Evolutionary conservation across 1,140 invertebrate species (phyloP), one percentile per base, ranked within the genome.

Genomic region (Conus ventricosus): DNA sequence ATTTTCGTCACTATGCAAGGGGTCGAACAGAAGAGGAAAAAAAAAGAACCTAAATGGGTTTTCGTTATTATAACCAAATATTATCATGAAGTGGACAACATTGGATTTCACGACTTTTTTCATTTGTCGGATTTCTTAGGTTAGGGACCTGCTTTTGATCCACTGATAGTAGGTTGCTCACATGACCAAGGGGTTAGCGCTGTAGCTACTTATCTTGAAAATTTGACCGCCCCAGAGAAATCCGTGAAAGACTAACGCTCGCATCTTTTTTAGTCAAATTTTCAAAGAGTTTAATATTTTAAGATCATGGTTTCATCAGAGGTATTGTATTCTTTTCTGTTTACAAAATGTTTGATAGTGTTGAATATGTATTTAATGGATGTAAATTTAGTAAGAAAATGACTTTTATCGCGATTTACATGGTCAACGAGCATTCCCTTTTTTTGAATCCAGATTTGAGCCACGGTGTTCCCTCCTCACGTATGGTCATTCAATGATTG

Each of bases 241-340:
- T 23, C 10, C 17, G 51, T 10, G 8, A 53, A 78, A 78, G 25
- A 27, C 25, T n/a, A 7, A 51, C 76, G 76, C n/a, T 54, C 80
- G 53, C 80, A 81, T 81, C 80, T 81, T 81, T 81, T 81, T 81
- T 81, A 81, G 23, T n/a, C n/a, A 17, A 81, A 81, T 81, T 51
- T 23, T 39, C 80, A 81, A 39, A 81, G 10, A 51, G 11, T 81
- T 11, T 15, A 78, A 39, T 81, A 20, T 81, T 81, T 23, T 4
- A 81, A 53, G 80, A 27, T 8, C 25, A 1, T 27, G 11, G 51
- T 54, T 23, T 81, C 20, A 0, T 20, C 51, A 81, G 54, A 81
- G 76, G 39, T 39, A 25, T 81, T 54, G 20, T 39, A 54, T 55
- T 54, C 13, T 81, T 7, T 71, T 6, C 11, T 71, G 51, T 15